Evolutionary conservation across 2,113 vertebrate genomes (phyloP), one percentile per base, ranked within the genome.

Genomic region (Elephantulus edwardii): DNA sequence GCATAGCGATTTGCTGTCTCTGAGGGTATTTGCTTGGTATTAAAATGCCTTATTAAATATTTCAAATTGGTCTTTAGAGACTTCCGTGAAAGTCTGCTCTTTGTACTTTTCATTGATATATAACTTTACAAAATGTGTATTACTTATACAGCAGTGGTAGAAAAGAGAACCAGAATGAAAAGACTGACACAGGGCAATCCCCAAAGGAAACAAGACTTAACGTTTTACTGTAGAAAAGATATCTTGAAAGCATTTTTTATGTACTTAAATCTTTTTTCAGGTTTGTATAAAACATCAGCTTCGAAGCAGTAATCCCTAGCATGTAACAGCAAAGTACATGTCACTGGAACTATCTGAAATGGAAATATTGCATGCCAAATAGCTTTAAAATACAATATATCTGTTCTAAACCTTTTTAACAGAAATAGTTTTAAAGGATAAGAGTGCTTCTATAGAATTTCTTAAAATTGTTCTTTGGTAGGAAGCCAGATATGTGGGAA

Each of bases 31-130:
- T 95, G 56, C 74, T 95, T 94, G 87, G 94, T 93, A 93, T 95
- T 94, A 90, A 96, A 96, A 94, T 90, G 75, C 33, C 80, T 95
- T 90, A 95, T 97, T 97, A 97, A 96, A 95, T 90, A 96, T 96
- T 89, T 95, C 88, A 96, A 90, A 89, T 90, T 86, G 93, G 35
- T 96, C 91, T 96, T 94, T 46, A 89, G 84, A 95, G 95, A 94
- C 22, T 44, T 54, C 81, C 4, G 46, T 44, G 75, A n/a, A 92
- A 83, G 52, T 94, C 46, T 75, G 80, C 42, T 44, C 44, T 48
- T 94, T 95, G 54, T 94, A 22, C 38, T 91, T 90, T 91, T 90
- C 28, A 75, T 86, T 95, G 79, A 77, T 86, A 60, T 42, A 48
- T 74, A 96, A 74, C 13, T 92, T 95, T 54, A 48, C 3, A 94